Evolutionary conservation across 2,113 vertebrate species (phyloP), one percentile per base, ranked within the genome.

Genomic region (Erinaceus europaeus): DNA sequence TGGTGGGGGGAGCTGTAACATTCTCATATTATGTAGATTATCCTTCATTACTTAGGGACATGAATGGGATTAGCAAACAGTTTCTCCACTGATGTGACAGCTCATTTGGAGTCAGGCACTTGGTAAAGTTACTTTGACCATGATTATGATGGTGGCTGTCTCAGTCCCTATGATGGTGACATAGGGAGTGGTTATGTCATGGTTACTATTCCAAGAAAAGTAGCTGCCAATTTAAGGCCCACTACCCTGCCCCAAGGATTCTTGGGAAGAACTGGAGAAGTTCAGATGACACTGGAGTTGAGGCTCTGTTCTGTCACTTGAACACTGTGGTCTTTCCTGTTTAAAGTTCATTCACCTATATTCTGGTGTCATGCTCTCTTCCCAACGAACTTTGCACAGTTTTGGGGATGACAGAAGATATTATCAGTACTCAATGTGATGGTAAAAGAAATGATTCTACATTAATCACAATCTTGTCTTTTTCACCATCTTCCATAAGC

Each of bases 1-100:
- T n/a, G n/a, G n/a, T 48, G n/a, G 73, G 3, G 53, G 59, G 83
- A 84, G 57, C 79, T 90, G 14, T n/a, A 71, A 93, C 27, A 85
- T 91, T 11, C 53, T 88, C 53, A 32, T 23, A 8, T 78, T 90
- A 32, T 55, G 42, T 6, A 13, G 71, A 25, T 78, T 71, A 57
- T 76, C 20, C 81, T 86, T 89, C 86, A 80, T 84, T 42, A 32
- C 25, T 2, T 0, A 21, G 32, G 10, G 61, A 46, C 0, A 9
- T 11, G 52, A n/a, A 29, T n/a, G 14, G 50, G 34, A 9, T 10
- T 61, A 71, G 13, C 38, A 42, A 8, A 40, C 29, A 18, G 29
- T n/a, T n/a, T 34, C 88, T 59, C 29, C 9, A 23, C 11, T 48
- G 15, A 57, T 0, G 14, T 2, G 20, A 65, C 36, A 23, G 55